phyloP scores from a whole-genome alignment of 2,797 vertebrate species.

The Bufotes viridis region DNA sequence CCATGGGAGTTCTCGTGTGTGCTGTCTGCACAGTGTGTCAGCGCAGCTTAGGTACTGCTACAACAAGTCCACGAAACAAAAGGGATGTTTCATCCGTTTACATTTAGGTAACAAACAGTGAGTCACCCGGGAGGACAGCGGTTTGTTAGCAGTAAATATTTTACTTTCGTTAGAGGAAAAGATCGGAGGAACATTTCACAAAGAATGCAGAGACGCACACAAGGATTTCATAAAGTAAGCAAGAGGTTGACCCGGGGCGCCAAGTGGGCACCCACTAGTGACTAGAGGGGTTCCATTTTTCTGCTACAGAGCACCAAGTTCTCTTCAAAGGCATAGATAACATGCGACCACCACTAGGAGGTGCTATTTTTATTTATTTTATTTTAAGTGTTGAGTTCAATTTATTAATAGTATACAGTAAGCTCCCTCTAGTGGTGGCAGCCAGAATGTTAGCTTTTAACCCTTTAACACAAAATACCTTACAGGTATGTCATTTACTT shows the following conservation, averaged over 20 bases:
- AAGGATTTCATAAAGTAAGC: slow-evolving; percentile 18
- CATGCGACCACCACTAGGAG: too few species aligned
- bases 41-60: not conserved
- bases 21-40: not conserved
- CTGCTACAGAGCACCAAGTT: too few species aligned
- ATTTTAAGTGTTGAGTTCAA: too few species aligned
- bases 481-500: too few species aligned
- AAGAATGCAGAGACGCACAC: slow-evolving; percentile 16
- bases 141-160: slow-evolving; percentile 40
- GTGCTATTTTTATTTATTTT: too few species aligned
- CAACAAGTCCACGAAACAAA: slow-evolving; percentile 29
- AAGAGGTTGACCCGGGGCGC: not conserved
- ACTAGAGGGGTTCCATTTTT: not conserved
- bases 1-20: not conserved
- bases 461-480: too few species aligned
- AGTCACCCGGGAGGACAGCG: slow-evolving; percentile 20
- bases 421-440: too few species aligned
- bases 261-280: slow-evolving; percentile 1
- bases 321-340: too few species aligned
- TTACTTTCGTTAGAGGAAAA: slow-evolving; percentile 34
- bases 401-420: too few species aligned
- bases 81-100: slow-evolving; percentile 5
- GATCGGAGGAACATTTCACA: not conserved
- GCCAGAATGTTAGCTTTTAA: too few species aligned
- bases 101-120: slow-evolving; percentile 25